phyloP scores from a whole-genome alignment of 2,113 vertebrate genomes.

The Lipotes vexillifer region DNA sequence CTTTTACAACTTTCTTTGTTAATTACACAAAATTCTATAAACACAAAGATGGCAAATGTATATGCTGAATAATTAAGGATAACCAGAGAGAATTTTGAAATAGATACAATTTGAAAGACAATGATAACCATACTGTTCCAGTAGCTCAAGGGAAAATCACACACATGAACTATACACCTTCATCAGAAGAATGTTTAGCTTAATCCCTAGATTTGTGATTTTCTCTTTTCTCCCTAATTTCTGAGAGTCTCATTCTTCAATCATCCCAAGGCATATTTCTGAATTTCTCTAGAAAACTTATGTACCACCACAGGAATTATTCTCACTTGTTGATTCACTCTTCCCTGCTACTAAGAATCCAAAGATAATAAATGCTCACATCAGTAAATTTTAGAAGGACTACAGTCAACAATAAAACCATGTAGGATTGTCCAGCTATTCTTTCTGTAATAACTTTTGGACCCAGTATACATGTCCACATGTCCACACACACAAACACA shows the following conservation, averaged over 20 bases:
- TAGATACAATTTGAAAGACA: background rate
- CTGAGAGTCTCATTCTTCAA: background rate
- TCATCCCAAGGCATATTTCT: background rate
- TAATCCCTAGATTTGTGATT: background rate
- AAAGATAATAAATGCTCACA: background rate
- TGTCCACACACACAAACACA: fast-evolving
- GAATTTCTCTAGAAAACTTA: background rate
- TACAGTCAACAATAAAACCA: background rate
- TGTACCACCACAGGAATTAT: background rate
- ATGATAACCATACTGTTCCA: background rate
- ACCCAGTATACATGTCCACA: fast-evolving
- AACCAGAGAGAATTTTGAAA: background rate
- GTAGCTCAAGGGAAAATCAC: background rate
- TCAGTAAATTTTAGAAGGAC: background rate
- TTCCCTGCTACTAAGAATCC: background rate
- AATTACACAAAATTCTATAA: background rate
- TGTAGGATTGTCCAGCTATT: background rate
- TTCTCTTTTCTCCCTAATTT: background rate
- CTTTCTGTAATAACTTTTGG: background rate
- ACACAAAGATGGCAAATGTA: background rate
- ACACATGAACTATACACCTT: background rate
- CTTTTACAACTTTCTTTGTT: background rate
- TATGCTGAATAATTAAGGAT: background rate
- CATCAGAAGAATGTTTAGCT: background rate
- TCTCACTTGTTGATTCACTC: background rate